Conservation (phyloP, 2,797 vertebrate genomes). For the Chelon labrosus region DNA sequence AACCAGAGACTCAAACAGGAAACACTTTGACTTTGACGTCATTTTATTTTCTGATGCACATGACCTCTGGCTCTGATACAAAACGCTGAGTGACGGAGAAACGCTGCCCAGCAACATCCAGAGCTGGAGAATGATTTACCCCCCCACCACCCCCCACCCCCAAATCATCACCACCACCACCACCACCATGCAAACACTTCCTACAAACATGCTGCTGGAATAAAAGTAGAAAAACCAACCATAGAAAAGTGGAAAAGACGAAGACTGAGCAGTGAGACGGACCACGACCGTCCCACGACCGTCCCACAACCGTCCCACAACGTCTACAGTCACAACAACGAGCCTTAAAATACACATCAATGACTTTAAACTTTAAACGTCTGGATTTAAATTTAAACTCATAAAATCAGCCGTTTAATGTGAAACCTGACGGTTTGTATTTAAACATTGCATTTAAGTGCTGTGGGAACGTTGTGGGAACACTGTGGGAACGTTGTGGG, state of each 20-base stretch:
- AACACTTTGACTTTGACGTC: conserved; percentile 30
- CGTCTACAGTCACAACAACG: background rate
- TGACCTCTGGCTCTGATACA: conserved; percentile 69
- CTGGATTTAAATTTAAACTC: too few species aligned
- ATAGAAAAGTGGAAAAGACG: conserved; percentile 58
- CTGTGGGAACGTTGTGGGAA: background rate
- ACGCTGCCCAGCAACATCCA: conserved; percentile 85
- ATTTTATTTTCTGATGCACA: conserved; percentile 83
- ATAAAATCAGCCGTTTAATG: too few species aligned
- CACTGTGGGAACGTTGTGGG: background rate
- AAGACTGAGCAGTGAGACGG: background rate
- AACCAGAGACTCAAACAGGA: too few species aligned
- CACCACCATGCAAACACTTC: conserved; percentile 73
- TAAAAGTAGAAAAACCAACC: conserved; percentile 59
- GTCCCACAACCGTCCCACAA: too few species aligned
- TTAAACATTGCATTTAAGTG: too few species aligned
- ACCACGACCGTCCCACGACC: too few species aligned
- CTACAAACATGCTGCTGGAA: conserved; percentile 51
- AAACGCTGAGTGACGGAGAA: conserved; percentile 76
- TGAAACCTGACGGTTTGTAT: too few species aligned
- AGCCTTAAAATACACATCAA: too few species aligned
- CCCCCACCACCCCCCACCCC: conserved; percentile 30
- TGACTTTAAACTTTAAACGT: too few species aligned
- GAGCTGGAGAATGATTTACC: background rate
- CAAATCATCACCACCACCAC: too few species aligned